Percentiles rank a stretch among this genome's conserved stretches.
phyloP scores from a whole-genome alignment of 2,797 vertebrate species.

The Sebastes baramenuke region DNA sequence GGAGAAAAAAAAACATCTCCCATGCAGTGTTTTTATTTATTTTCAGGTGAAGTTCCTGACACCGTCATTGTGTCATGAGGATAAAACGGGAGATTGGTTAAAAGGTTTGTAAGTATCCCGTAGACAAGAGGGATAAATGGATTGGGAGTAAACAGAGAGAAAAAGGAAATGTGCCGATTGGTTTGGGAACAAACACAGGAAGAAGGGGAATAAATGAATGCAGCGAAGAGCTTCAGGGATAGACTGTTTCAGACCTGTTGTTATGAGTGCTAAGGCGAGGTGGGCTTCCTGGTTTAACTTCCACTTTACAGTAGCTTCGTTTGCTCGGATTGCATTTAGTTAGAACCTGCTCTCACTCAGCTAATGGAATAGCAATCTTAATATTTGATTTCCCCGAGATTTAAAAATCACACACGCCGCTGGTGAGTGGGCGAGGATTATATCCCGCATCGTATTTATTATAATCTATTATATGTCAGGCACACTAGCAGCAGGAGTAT shows the following conservation, averaged over 20 bases:
- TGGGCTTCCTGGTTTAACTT: constrained; percentile 35
- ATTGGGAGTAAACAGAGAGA: constrained; percentile 17
- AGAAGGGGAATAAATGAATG: neutral
- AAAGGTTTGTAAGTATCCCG: constrained; percentile 1
- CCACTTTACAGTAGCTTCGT: constrained; percentile 33
- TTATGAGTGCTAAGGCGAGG: neutral
- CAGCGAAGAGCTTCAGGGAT: constrained; percentile 8
- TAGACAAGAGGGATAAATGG: constrained; percentile 12
- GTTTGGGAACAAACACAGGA: constrained; percentile 29
- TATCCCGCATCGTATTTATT: constrained; percentile 35
- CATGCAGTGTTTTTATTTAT: neutral
- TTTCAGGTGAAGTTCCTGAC: neutral
- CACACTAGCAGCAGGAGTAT: constrained; percentile 20
- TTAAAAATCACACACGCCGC: constrained; percentile 39
- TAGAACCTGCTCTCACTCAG: constrained; percentile 10
- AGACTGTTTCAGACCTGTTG: constrained; percentile 1
- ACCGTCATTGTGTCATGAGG: neutral
- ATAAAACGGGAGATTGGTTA: constrained; percentile 14
- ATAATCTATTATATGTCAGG: constrained; percentile 53
- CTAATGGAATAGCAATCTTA: constrained; percentile 39
- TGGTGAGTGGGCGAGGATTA: constrained; percentile 55
- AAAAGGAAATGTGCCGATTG: constrained; percentile 22
- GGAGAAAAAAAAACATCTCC: neutral
- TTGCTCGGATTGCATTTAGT: constrained; percentile 22
- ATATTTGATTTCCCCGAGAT: constrained; percentile 54